Evolutionary conservation across 2,113 vertebrate species (phyloP).

Genomic region (Ceuthmochares aereus): DNA sequence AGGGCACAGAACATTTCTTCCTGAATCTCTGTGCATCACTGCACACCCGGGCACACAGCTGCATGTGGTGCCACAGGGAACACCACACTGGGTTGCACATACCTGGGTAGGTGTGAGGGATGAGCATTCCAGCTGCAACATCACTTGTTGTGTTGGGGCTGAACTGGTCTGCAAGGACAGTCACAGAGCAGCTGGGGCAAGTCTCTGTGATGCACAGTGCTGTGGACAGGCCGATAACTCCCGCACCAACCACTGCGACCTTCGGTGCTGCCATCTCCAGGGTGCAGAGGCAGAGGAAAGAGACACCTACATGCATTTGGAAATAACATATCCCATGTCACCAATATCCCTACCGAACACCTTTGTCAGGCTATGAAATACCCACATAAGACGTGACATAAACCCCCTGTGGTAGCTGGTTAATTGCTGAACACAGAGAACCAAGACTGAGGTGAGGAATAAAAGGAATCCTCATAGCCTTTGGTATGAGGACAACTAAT

Average conservation of each 20-base stretch:
- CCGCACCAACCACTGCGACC: constrained; percentile 86
- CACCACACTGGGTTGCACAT: not conserved
- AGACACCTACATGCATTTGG: not conserved
- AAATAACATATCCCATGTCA: not conserved
- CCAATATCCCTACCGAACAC: fast-evolving
- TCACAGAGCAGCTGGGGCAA: constrained; percentile 79
- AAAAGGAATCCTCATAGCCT: not conserved
- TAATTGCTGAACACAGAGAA: not conserved
- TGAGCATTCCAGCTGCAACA: constrained; percentile 89
- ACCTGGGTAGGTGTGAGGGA: constrained; percentile 84
- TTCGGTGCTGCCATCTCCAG: constrained; percentile 51
- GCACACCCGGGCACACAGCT: fast-evolving
- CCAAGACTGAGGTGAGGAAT: not conserved
- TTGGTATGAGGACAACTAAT: not conserved
- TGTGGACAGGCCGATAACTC: constrained; percentile 88
- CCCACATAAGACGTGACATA: not conserved
- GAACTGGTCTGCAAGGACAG: constrained; percentile 85
- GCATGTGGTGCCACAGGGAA: not conserved
- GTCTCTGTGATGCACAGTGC: constrained; percentile 81
- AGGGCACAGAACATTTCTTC: not conserved
- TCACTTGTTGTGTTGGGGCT: constrained; percentile 90
- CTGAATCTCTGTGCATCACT: fast-evolving
- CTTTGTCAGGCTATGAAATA: not conserved
- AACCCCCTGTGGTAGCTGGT: not conserved
- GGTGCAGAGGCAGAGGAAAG: not conserved